Base-by-base conservation (phyloP, 2,113 vertebrate genomes). In the Podarcis raffonei region DNA sequence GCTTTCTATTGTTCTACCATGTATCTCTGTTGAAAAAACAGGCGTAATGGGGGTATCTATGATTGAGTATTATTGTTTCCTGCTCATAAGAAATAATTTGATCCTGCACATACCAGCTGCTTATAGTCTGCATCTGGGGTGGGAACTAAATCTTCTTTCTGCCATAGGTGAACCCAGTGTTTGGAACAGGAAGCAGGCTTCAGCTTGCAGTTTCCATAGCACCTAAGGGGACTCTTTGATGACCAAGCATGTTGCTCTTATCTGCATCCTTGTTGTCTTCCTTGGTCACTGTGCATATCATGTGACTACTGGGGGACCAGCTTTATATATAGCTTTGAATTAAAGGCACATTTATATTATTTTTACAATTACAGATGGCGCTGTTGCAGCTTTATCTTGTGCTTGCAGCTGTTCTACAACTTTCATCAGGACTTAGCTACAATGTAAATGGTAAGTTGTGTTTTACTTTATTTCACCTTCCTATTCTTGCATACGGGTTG, bases 381-480 rank as follows among this genome's bases (percentile, higher is more conserved):
- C 42, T 77, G 27, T 48, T 83, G 30, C 42, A 57, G 57, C 22
- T 88, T 76, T 83, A 32, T 88, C 35, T 76, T 48, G 39, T 88
- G 57, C 22, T 88, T 77, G 59, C 32, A 77, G 72, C 81, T 4
- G 7, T 76, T 88, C 83, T 83, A 25, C 66, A 68, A 48, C 57
- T 35, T 83, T 65, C 80, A 35, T 48, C 59, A 48, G 87, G 71
- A 65, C 6, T 53, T 68, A 18, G 9, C 59, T 88, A 88, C 81
- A 88, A 88, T 68, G 18, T 35, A 77, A 27, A 35, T 83, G 87
- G 87, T 57, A 77, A 88, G 87, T 77, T 88, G 57, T 12, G 1
- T 13, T 27, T 76, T 53, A 23, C 30, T 48, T 53, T 5, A 15
- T 83, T 53, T 35, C 39, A 32, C 7, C n/a, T 83, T 57, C 22